Conservation (phyloP, 2,797 vertebrate species). For the Sebastes aleutianus region DNA sequence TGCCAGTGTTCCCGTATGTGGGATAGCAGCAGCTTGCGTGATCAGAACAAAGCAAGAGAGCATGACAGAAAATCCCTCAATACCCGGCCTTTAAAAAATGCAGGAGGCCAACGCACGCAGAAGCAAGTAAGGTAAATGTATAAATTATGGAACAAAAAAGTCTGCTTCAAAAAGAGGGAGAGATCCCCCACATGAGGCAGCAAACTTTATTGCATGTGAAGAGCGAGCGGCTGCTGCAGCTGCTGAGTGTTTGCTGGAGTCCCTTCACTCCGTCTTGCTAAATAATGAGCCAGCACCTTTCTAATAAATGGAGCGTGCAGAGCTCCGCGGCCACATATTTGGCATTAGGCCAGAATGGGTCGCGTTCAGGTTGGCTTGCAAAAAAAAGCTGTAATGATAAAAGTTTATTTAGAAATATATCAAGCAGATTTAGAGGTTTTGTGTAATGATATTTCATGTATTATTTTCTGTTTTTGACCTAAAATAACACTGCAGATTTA, state of each 20-base stretch:
- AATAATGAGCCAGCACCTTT: slow-evolving; percentile 65
- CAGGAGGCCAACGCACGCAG: slow-evolving; percentile 88
- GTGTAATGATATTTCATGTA: background rate
- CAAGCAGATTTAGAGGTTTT: background rate
- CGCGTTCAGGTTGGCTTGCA: background rate
- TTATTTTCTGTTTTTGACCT: background rate
- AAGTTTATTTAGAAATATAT: slow-evolving; percentile 3
- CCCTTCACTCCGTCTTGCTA: slow-evolving; percentile 22
- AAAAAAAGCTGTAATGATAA: background rate
- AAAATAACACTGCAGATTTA: background rate
- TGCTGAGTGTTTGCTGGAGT: slow-evolving; percentile 39
- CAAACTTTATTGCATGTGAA: slow-evolving; percentile 79
- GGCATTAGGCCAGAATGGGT: slow-evolving; percentile 33
- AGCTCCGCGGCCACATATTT: slow-evolving; percentile 24
- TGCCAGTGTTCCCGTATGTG: slow-evolving; percentile 72
- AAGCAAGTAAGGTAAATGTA: slow-evolving; percentile 84
- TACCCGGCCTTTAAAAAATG: slow-evolving; percentile 92
- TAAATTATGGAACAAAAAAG: slow-evolving; percentile 82
- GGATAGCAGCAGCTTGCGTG: slow-evolving; percentile 86
- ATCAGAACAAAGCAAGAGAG: slow-evolving; percentile 85
- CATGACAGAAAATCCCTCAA: slow-evolving; percentile 91
- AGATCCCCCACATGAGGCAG: slow-evolving; percentile 81
- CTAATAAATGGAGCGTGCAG: slow-evolving; percentile 51
- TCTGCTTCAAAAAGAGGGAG: slow-evolving; percentile 79
- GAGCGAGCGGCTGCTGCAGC: slow-evolving; percentile 45